These are phyloP conservation scores for Sphinx pinastri DNA, from an alignment of 2,888 invertebrate genomes.

Conservation along the genomic window DNA sequence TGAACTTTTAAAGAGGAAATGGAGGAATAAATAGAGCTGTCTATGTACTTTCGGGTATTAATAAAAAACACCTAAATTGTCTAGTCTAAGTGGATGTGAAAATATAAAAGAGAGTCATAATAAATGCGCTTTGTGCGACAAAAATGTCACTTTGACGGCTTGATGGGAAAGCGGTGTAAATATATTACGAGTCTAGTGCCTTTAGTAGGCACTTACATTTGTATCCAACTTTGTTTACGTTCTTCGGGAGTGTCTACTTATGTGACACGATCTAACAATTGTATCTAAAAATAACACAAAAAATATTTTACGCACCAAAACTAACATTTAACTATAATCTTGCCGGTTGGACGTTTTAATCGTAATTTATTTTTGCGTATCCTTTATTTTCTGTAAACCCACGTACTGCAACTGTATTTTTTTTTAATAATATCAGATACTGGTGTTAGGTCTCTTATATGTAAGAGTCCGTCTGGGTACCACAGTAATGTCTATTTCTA, in stretches of 20 bases:
- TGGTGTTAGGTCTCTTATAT: too few relatives aligned
- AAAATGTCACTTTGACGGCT: slow-evolving; percentile 3
- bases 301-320: background rate
- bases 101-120: background rate
- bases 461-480: too few relatives aligned
- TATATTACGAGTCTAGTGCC: slow-evolving; percentile 1
- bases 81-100: background rate
- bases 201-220: slow-evolving; percentile 24
- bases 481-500: too few relatives aligned
- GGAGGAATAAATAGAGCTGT: too few relatives aligned
- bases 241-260: background rate
- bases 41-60: too few relatives aligned
- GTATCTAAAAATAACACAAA: background rate
- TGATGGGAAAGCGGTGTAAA: slow-evolving; percentile 2
- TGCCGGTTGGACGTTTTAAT: background rate
- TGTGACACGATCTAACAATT: background rate
- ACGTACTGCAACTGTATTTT: background rate
- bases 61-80: background rate
- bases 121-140: background rate
- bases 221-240: slow-evolving; percentile 16
- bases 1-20: too few relatives aligned
- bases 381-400: background rate
- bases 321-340: slow-evolving; percentile 2
- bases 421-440: too few relatives aligned
- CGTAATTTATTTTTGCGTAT: background rate